These are phyloP conservation scores for Spatula clypeata DNA, from an alignment of 2,797 vertebrate species.

Conservation along the genomic window DNA sequence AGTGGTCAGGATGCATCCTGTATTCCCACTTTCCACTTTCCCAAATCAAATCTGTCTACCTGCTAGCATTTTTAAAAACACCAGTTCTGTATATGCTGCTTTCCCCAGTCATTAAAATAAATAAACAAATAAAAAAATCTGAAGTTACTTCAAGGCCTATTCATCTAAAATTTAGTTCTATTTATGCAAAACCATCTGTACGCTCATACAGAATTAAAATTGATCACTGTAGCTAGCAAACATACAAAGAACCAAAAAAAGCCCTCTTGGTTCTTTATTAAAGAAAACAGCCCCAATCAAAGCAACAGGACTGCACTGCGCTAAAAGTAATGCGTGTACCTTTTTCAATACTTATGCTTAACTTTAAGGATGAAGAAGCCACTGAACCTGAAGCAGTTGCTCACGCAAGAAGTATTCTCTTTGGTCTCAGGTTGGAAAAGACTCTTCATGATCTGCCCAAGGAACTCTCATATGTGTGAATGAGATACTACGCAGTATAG, in stretches of 20 bases:
- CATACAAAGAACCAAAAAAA: not conserved
- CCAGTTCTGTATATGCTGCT: not conserved
- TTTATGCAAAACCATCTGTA: not conserved
- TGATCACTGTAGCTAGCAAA: not conserved
- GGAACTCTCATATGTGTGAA: not conserved
- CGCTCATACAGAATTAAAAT: not conserved
- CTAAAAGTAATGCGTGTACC: not conserved
- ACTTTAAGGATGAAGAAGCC: not conserved
- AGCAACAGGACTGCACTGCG: not conserved
- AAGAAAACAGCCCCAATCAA: not conserved
- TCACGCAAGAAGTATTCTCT: not conserved
- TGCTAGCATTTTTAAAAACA: not conserved
- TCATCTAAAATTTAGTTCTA: not conserved
- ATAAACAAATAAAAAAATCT: not conserved
- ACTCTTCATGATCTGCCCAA: not conserved
- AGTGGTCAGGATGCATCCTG: not conserved
- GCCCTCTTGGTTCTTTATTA: not conserved
- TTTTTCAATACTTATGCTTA: not conserved
- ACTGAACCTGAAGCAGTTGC: not conserved
- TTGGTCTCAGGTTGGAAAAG: not conserved
- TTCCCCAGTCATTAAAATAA: not conserved
- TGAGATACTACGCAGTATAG: not conserved
- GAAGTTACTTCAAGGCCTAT: not conserved
- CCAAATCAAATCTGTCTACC: not conserved
- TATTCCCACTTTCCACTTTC: not conserved